Conservation (phyloP, 2,797 vertebrate genomes). For the Phyllotis vaccarum region DNA sequence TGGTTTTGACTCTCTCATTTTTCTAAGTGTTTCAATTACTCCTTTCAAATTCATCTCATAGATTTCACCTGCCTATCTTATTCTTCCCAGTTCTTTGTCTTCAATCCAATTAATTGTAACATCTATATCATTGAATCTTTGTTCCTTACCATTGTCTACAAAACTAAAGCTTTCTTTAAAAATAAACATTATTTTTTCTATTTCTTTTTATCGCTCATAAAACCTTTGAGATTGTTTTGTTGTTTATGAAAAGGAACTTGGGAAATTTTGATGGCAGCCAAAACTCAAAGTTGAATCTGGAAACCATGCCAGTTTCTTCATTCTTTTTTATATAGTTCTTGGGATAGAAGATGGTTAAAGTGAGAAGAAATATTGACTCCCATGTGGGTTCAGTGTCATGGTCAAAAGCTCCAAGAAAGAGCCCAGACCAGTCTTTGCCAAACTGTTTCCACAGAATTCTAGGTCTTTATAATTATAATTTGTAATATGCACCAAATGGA, state of each 20-base stretch:
- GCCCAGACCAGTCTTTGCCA: background rate
- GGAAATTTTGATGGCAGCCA: constrained; percentile 2
- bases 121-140: background rate
- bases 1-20: background rate
- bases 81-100: background rate
- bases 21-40: background rate
- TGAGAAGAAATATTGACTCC: background rate
- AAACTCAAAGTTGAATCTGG: background rate
- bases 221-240: background rate
- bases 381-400: background rate
- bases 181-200: background rate
- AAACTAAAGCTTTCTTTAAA: background rate
- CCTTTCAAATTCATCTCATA: background rate
- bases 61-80: background rate
- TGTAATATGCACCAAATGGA: constrained; percentile 32
- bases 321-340: background rate
- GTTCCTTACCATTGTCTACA: background rate
- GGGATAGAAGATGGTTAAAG: background rate
- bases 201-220: background rate
- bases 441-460: constrained; percentile 10
- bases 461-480: constrained; percentile 53
- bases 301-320: background rate
- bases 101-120: background rate
- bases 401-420: background rate
- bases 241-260: background rate